Evolutionary conservation across 2,888 invertebrate species (phyloP).

Genomic region (Mesochorus sp.): DNA sequence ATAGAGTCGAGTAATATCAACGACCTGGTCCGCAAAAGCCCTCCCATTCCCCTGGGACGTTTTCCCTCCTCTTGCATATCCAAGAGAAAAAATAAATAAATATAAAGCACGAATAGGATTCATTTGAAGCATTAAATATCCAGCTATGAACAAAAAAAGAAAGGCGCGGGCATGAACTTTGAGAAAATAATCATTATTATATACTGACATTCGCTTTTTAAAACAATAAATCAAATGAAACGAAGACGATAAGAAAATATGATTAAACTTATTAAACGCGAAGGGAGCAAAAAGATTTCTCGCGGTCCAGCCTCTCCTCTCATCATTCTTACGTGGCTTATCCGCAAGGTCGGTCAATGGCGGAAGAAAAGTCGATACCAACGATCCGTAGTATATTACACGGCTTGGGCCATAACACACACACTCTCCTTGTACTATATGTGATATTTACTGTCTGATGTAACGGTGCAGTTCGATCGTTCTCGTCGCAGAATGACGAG

Average conservation of each 20-base stretch:
- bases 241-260: too few species aligned
- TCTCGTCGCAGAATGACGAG: not conserved
- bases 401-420: slow-evolving; percentile 9
- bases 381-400: slow-evolving; percentile 32
- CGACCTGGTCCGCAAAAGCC: not conserved
- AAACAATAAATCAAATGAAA: too few species aligned
- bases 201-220: too few species aligned
- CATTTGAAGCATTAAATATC: too few species aligned
- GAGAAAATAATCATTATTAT: slow-evolving; percentile 46
- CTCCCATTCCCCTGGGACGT: not conserved
- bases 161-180: too few species aligned
- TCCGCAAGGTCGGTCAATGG: slow-evolving; percentile 49
- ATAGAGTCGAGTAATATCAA: slow-evolving; percentile 35
- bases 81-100: too few species aligned
- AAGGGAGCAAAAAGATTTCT: not conserved
- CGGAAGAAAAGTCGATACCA: slow-evolving; percentile 38
- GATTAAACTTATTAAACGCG: too few species aligned
- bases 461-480: slow-evolving; percentile 47
- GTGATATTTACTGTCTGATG: slow-evolving; percentile 39
- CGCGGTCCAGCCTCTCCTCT: not conserved
- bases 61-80: too few species aligned
- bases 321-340: not conserved
- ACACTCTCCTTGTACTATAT: slow-evolving; percentile 1
- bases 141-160: not conserved
- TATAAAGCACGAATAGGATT: too few species aligned